Conservation (phyloP, 2,888 invertebrate species). For the Drosophila limbata region DNA sequence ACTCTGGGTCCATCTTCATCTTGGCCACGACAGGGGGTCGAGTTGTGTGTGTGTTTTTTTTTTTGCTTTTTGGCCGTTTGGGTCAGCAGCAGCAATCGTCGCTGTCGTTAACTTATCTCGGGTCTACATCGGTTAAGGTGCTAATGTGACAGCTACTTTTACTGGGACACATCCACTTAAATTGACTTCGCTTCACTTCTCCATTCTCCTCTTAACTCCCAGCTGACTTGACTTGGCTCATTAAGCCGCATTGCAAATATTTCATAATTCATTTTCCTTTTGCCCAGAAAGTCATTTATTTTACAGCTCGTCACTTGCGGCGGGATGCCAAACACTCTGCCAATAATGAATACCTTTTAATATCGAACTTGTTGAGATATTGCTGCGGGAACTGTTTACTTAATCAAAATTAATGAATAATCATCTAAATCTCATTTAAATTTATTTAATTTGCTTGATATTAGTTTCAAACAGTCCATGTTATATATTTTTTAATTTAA, state of each 20-base stretch:
- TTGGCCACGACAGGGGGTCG: constrained; percentile 53
- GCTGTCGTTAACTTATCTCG: constrained; percentile 77
- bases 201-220: not conserved
- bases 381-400: not conserved
- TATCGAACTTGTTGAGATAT: constrained; percentile 11
- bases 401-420: not conserved
- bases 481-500: not conserved
- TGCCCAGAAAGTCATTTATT: constrained; percentile 61
- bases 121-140: constrained; percentile 75
- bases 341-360: constrained; percentile 20
- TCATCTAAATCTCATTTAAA: not conserved
- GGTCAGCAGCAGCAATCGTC: constrained; percentile 45
- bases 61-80: constrained; percentile 19
- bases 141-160: constrained; percentile 81
- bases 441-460: not conserved
- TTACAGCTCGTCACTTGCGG: constrained; percentile 48
- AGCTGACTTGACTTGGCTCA: constrained; percentile 49
- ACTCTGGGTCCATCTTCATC: constrained; percentile 37
- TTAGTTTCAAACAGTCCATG: not conserved
- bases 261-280: constrained; percentile 72
- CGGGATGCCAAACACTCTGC: not conserved
- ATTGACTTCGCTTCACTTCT: constrained; percentile 24
- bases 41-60: constrained; percentile 3
- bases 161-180: constrained; percentile 36
- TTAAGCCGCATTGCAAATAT: constrained; percentile 68